Base-by-base conservation (phyloP, 2,113 vertebrate genomes). In the Lampris incognitus region DNA sequence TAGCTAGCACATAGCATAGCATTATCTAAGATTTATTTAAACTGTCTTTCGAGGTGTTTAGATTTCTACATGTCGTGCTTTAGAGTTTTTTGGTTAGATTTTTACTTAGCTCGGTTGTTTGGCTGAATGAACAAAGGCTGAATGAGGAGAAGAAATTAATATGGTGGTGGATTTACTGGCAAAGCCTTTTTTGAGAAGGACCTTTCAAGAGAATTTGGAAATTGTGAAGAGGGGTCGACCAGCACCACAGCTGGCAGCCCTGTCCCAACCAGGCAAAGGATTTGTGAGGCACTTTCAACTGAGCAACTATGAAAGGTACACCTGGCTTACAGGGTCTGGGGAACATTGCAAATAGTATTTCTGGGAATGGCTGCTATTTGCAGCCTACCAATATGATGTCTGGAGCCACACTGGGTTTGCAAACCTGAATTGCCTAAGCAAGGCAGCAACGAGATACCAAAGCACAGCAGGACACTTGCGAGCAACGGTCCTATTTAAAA, bases 381-480 rank as follows among this genome's bases (percentile, higher is more conserved):
- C 24, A 24, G 24, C 24, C 24, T 24, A 24, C 24, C 24, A 24
- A 24, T 24, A 24, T 24, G 24, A 0, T 24, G 24, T 24, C 24
- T 24, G 59, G 59, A 42, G 59, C 38, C 59, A 61, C 39, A 7
- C 59, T 61, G 59, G 59, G 8, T 61, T 7, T 42, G 59, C 59
- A 61, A 61, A 46, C 41, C 11, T n/a, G 42, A 63, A 37, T 63
- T 63, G 61, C 50, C 48, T 1, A 38, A 67, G 42, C 63, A 58
- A 74, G 65, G 49, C 65, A 66, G 49, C 65, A 66, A 40, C 11
- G 65, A 66, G 52, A 50, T 54, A 74, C 37, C 72, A 74, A 41
- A 48, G 36, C 71, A 49, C 51, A 24, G 51, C 62, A 1, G 72
- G 54, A 1, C 63, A 40, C 51, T 71, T 65, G 2, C 41, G 51